Evolutionary conservation across 2,113 vertebrate genomes (phyloP), one percentile per base, ranked within the genome.

Genomic region (Falcunculus frontatus): DNA sequence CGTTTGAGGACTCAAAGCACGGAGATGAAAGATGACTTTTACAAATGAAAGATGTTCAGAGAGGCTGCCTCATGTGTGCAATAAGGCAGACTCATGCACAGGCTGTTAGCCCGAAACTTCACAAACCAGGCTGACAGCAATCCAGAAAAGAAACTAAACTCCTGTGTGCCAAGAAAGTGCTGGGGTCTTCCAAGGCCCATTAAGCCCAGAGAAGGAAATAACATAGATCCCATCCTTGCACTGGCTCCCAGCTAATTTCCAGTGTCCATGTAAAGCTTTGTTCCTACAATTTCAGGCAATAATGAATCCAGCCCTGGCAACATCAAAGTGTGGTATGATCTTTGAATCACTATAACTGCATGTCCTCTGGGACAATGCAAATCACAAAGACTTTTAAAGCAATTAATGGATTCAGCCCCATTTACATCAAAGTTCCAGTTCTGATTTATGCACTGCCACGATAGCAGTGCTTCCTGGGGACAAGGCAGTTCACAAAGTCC

Each of bases 361-460:
- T 74, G 42, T 94, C 93, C 73, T 89, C 87, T 87, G 87, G 84
- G 93, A 95, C 78, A 78, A 95, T 56, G 65, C 74, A 95, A 91
- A 89, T 94, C 84, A 81, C 53, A 82, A 87, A 95, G 95, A 89
- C 65, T 85, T 89, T 70, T 72, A 89, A 96, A 91, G 64, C 84
- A 96, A 85, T 94, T 94, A 94, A 70, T 70, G 89, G 56, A 93
- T 87, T 93, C 87, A 64, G 55, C 27, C 65, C 81, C 75, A 65
- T 95, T 87, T 92, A 91, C 89, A 87, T 86, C 87, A 77, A 95
- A 96, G 84, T 87, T 95, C 65, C 90, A 76, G 90, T 72, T 94
- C 84, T 82, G 81, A 84, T 93, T 95, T 87, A 94, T 82, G 90
- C 95, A 82, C 64, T 94, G 90, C 69, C 65, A 85, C 72, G 90